Conservation (phyloP, 2,797 vertebrate genomes). For the Gorsachius magnificus region DNA sequence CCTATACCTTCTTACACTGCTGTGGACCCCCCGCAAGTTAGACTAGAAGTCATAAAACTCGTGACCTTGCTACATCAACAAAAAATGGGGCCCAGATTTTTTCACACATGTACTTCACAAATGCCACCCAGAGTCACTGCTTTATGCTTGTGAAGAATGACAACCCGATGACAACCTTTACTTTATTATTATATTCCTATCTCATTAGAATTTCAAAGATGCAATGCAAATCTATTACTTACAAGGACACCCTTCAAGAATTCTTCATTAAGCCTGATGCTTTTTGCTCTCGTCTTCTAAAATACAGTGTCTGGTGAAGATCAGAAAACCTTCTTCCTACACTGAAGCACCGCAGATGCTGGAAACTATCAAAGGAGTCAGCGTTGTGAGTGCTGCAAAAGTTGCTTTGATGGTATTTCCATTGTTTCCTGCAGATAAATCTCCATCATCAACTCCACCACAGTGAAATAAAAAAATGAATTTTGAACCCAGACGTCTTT, state of each 20-base stretch:
- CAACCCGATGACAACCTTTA: not conserved
- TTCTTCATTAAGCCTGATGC: slow-evolving; percentile 36
- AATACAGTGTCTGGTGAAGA: not conserved
- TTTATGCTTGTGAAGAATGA: not conserved
- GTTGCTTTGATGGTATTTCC: slow-evolving; percentile 9
- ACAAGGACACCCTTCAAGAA: slow-evolving; percentile 45
- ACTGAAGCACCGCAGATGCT: slow-evolving; percentile 15
- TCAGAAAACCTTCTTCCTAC: slow-evolving; percentile 55
- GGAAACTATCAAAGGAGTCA: slow-evolving; percentile 21
- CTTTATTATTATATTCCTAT: not conserved
- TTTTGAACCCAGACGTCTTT: slow-evolving; percentile 14
- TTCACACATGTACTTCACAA: not conserved
- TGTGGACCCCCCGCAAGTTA: not conserved
- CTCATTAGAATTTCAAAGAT: not conserved
- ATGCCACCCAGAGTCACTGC: not conserved
- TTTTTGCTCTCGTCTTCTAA: slow-evolving; percentile 43
- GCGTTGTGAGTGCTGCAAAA: not conserved
- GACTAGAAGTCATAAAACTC: not conserved
- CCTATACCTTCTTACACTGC: not conserved
- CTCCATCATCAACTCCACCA: slow-evolving; percentile 60
- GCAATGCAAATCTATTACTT: slow-evolving; percentile 50
- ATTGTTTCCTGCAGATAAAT: slow-evolving; percentile 62
- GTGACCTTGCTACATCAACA: not conserved
- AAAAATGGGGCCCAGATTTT: not conserved
- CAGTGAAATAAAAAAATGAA: slow-evolving; percentile 28